Evolutionary conservation across 2,888 invertebrate genomes (phyloP).

Genomic region (Drosophila picticornis): DNA sequence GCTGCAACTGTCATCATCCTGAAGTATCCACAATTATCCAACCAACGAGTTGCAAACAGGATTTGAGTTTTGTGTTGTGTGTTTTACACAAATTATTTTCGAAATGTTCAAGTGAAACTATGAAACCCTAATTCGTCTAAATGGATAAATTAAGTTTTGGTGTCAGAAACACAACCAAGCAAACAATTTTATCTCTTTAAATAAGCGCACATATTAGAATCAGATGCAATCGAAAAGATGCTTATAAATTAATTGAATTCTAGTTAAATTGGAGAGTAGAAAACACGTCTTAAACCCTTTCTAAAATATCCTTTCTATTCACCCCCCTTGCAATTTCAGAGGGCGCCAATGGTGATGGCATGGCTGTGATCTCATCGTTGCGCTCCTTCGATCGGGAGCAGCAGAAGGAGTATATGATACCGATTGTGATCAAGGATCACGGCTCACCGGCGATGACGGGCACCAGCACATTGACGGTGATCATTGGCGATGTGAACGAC

Average conservation of each 20-base stretch:
- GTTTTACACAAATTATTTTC: not conserved
- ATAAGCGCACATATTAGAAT: not conserved
- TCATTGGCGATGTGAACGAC: slow-evolving; percentile 99
- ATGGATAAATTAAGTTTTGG: not conserved
- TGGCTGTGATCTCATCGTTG: slow-evolving; percentile 98
- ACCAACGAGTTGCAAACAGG: slow-evolving; percentile 23
- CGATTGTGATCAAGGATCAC: slow-evolving; percentile 98
- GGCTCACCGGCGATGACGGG: slow-evolving; percentile 98
- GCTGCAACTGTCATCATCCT: slow-evolving; percentile 38
- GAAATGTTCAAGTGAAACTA: not conserved
- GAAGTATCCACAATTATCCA: slow-evolving; percentile 33
- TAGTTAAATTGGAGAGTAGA: not conserved
- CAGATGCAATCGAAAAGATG: not conserved
- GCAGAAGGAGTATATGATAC: slow-evolving; percentile 97
- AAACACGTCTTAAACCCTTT: not conserved
- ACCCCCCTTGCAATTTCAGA: slow-evolving; percentile 86
- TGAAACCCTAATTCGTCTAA: not conserved
- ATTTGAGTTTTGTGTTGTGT: slow-evolving; percentile 2
- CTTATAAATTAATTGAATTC: not conserved
- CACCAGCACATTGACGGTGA: slow-evolving; percentile 97
- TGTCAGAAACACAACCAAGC: not conserved
- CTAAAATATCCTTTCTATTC: not conserved
- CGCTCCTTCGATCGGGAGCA: slow-evolving; percentile 97
- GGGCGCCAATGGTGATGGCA: slow-evolving; percentile 98
- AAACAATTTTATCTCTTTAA: not conserved